A percentile compares a stretch with the other conserved stretches of the same genome.
phyloP scores from a whole-genome alignment of 1,140 invertebrate genomes.

The Arion vulgaris region DNA sequence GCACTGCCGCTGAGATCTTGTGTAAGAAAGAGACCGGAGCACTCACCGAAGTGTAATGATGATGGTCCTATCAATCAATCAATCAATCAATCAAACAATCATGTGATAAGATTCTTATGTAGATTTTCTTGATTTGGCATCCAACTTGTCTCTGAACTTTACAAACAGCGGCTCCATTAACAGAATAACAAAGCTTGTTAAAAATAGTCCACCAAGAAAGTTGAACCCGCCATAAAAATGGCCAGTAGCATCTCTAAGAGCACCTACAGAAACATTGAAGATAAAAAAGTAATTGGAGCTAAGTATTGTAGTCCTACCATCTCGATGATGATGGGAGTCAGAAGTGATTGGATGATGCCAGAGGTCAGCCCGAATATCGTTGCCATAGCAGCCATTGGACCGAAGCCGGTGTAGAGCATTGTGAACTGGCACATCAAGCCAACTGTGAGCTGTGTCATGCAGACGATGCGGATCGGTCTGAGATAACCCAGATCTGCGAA shows the following conservation, averaged over 20 bases:
- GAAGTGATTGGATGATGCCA: not conserved
- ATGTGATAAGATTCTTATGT: too few relatives aligned
- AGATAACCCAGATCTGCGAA: not conserved
- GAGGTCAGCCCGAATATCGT: not conserved
- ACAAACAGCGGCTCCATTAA: not conserved
- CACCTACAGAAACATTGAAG: not conserved
- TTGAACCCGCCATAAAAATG: not conserved
- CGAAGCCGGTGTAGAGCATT: not conserved
- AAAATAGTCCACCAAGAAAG: not conserved
- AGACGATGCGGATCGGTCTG: conserved; percentile 1
- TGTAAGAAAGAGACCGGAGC: too few relatives aligned
- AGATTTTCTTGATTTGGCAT: not conserved
- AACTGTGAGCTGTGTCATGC: not conserved
- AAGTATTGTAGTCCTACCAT: conserved; percentile 1
- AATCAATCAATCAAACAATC: too few relatives aligned
- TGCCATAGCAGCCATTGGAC: not conserved
- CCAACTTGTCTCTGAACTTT: not conserved
- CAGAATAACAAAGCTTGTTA: not conserved
- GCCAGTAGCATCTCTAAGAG: not conserved
- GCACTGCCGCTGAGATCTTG: too few relatives aligned
- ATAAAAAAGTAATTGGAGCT: not conserved
- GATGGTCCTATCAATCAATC: too few relatives aligned
- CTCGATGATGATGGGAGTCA: not conserved
- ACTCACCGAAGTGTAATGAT: too few relatives aligned
- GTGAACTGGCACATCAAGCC: conserved; percentile 2